A percentile compares a stretch with the other conserved stretches of the same genome.
Conservation (phyloP, 2,888 invertebrate species). For the Chamaedrilus cognettii region DNA sequence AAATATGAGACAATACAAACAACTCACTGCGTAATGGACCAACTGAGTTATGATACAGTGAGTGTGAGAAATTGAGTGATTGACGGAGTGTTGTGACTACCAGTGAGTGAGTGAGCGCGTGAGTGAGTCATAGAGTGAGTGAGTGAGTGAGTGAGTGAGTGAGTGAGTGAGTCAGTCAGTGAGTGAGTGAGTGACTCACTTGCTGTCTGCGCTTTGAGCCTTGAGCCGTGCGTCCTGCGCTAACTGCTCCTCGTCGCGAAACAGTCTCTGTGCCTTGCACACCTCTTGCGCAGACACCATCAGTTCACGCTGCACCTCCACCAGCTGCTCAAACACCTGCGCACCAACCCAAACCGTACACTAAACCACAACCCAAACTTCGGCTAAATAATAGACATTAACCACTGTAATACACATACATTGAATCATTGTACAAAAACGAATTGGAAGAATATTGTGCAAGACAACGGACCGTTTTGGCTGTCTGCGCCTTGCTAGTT, state of each 20-base stretch:
- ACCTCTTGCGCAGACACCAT: conserved; percentile 72
- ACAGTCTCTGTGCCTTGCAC: conserved; percentile 91
- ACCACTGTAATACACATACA: not conserved
- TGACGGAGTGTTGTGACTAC: too few relatives aligned
- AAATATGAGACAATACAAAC: too few relatives aligned
- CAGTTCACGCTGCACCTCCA: conserved; percentile 51
- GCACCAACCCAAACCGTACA: conserved; percentile 5
- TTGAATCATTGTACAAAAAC: not conserved
- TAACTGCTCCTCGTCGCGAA: conserved; percentile 88
- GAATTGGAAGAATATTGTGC: not conserved
- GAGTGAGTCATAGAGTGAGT: too few relatives aligned
- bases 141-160: too few relatives aligned
- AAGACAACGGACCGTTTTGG: conserved; percentile 61
- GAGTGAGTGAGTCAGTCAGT: too few relatives aligned
- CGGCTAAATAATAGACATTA: not conserved
- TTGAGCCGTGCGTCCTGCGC: conserved; percentile 95
- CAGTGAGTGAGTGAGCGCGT: too few relatives aligned
- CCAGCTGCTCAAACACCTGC: conserved; percentile 54
- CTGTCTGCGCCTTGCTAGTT: conserved; percentile 73
- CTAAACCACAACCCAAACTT: too few relatives aligned
- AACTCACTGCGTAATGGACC: too few relatives aligned
- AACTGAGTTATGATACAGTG: too few relatives aligned
- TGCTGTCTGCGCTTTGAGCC: conserved; percentile 93
- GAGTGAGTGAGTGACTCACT: too few relatives aligned
- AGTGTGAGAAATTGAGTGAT: too few relatives aligned